Evolutionary conservation across 2,113 vertebrate species (phyloP).

Genomic region (Pseudois nayaur): DNA sequence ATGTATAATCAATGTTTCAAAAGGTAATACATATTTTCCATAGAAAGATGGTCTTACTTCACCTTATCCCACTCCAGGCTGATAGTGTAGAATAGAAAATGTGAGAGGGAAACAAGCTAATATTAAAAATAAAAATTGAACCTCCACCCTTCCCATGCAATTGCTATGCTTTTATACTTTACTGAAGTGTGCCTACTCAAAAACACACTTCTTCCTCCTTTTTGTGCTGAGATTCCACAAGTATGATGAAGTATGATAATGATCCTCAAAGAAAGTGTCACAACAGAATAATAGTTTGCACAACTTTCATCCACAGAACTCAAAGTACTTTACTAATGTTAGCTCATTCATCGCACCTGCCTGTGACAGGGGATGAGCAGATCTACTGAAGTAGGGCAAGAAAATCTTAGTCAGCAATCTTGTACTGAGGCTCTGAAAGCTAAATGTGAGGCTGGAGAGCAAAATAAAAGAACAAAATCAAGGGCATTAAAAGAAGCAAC

Average conservation of each 20-base stretch:
- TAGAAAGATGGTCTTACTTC: neutral
- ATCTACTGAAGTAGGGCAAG: slow-evolving; percentile 3
- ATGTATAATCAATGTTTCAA: neutral
- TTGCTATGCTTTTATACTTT: neutral
- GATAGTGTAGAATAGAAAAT: neutral
- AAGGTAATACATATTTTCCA: neutral
- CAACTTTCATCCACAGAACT: neutral
- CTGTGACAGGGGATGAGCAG: neutral
- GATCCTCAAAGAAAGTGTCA: neutral
- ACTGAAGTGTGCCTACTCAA: neutral
- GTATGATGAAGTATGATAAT: neutral
- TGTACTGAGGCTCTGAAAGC: neutral
- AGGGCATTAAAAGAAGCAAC: neutral
- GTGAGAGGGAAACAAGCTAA: neutral
- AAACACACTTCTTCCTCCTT: neutral
- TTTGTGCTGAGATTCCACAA: neutral
- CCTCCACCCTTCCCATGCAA: neutral
- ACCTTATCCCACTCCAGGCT: neutral
- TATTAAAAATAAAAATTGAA: neutral
- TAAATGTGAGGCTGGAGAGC: neutral
- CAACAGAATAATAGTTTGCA: slow-evolving; percentile 17
- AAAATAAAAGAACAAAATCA: neutral
- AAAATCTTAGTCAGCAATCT: neutral
- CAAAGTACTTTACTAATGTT: neutral
- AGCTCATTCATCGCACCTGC: neutral